Evolutionary conservation across 37 sponge, comb jelly and placozoan genomes (phyloP), one percentile per base, ranked within the genome.

Genomic region (Tethya wilhelma): DNA sequence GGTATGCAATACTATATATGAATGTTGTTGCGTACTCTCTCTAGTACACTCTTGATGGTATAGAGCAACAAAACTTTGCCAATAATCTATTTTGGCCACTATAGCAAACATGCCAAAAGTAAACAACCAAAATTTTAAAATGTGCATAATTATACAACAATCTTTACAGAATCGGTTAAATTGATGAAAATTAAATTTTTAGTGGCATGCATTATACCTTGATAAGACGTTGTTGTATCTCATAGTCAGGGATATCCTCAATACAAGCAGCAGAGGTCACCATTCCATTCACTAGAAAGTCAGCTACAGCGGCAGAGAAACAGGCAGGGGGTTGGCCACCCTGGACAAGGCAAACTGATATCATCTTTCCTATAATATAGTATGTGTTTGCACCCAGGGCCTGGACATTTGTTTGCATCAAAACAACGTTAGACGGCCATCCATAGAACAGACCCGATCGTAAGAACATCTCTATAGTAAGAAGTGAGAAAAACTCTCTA

Each of bases 401-500:
- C 14, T 49, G 53, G 14, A 49, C 14, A 49, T 49, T 49, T n/a
- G n/a, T n/a, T 9, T 49, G 53, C 14, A 49, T 9, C 14, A 49
- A 9, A 49, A 49, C 53, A 49, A 49, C 53, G 14, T 49, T 49
- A 14, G 53, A 49, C 14, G 64, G 64, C 28, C 28, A 63, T 11
- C 64, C 64, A 11, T 11, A 23, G 19, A 63, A 63, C 14, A 63
- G 64, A 63, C 43, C 43, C 8, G 69, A 68, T 19, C 7, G 4
- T 5, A 11, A 23, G 11, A 74, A 57, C 6, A 28, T 33, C 7
- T 74, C 75, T 32, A 33, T 53, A 17, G 56, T 56, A 5, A 71
- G 22, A 6, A 81, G 43, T 1, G 25, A 31, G 25, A 81, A 81
- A 26, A 81, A 71, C 71, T 81, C 81, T 19, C 81, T 23, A 22